Evolutionary conservation across 2,888 invertebrate genomes (phyloP).

Genomic region (Alloplasta piceator): DNA sequence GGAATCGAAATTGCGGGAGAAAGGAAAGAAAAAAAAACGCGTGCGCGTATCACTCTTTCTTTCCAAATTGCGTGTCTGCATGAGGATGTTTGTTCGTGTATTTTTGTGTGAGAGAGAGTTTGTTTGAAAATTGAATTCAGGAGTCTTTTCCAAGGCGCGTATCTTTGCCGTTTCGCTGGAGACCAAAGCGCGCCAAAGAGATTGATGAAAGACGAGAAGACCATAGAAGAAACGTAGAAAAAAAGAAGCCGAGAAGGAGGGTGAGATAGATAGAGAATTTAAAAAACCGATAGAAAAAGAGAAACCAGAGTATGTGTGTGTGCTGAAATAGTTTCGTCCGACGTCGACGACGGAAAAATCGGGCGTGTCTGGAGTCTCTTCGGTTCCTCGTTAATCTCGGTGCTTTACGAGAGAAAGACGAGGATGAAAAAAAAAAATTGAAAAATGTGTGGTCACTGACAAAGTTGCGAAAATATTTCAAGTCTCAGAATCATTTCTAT

Average conservation of each 20-base stretch:
- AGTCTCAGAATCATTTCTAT: background rate
- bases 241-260: conserved; percentile 24
- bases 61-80: conserved; percentile 36
- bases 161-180: conserved; percentile 42
- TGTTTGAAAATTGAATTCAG: conserved; percentile 42
- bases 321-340: conserved; percentile 60
- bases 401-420: conserved; percentile 53
- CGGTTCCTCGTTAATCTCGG: conserved; percentile 58
- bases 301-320: conserved; percentile 43
- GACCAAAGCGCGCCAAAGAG: conserved; percentile 60
- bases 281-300: conserved; percentile 34
- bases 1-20: conserved; percentile 53
- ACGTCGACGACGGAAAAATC: conserved; percentile 63
- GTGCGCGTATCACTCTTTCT: conserved; percentile 51
- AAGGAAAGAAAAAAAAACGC: conserved; percentile 53
- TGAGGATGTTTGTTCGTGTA: conserved; percentile 13
- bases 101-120: conserved; percentile 11
- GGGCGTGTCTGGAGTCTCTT: conserved; percentile 58
- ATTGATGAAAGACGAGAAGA: conserved; percentile 63
- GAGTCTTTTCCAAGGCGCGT: conserved; percentile 35
- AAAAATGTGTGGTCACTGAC: conserved; percentile 16
- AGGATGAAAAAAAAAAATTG: too few species aligned
- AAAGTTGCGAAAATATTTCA: conserved; percentile 45
- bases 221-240: conserved; percentile 55
- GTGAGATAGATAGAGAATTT: conserved; percentile 37